Evolutionary conservation across 2,113 vertebrate genomes (phyloP), one percentile per base, ranked within the genome.

Genomic region (Hydropotes inermis): DNA sequence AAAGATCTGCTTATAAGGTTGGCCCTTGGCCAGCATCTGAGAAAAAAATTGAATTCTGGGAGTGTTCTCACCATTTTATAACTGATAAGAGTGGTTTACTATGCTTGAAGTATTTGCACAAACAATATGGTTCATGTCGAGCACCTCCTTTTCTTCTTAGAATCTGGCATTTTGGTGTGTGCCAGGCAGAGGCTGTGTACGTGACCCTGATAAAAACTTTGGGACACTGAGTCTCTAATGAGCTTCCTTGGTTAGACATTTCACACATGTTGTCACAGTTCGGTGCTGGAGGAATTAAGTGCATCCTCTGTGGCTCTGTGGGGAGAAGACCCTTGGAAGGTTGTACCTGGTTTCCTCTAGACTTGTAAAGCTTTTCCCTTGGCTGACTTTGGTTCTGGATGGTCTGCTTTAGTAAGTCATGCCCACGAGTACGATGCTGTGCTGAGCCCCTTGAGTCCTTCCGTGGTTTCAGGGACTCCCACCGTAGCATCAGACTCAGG

Each of bases 321-420:
- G 55, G 28, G 52, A 52, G 61, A 83, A 87, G 21, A 94, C 36
- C 55, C 28, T 94, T 87, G 45, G 60, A 92, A 91, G 33, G 33
- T 82, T 94, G 15, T 15, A 92, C 4, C 39, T 90, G 50, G 8
- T 92, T 98, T 86, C 43, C 36, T 90, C 19, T 25, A 84, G 60
- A 92, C 15, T 88, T 14, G 43, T 61, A 23, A 16, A 33, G 14
- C 76, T 97, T 96, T 97, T 92, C 33, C 33, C 45, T 87, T 81
- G 85, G 85, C 50, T 97, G 76, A 86, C 91, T 96, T 92, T 87
- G 45, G 36, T 92, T 92, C 52, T 87, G 55, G 64, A n/a, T 91
- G 93, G 78, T 97, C 96, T 92, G 19, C 50, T 95, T 7, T 89
- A 70, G 76, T 89, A 86, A 87, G 47, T 86, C 92, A 36, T n/a